Conservation (phyloP, 2,888 invertebrate species). For the Limnephilus auricula region DNA sequence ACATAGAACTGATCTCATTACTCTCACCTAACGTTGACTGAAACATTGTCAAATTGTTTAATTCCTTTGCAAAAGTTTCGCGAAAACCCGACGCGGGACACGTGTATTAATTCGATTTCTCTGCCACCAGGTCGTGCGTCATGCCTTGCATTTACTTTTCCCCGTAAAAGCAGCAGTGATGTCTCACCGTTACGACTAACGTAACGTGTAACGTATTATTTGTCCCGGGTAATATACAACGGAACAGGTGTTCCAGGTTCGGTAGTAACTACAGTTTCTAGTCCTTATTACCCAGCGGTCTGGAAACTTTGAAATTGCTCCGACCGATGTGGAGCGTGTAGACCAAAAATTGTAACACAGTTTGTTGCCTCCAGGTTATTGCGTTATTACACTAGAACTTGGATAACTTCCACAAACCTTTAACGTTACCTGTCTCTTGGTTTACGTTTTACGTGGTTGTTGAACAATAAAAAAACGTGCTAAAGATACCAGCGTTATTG, state of each 20-base stretch:
- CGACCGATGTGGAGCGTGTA: conserved; percentile 6
- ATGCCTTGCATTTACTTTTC: neutral
- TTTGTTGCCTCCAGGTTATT: conserved; percentile 23
- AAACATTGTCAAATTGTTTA: neutral
- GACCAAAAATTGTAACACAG: conserved; percentile 41
- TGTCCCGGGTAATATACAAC: conserved; percentile 40
- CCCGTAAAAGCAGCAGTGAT: neutral
- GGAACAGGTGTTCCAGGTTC: conserved; percentile 35
- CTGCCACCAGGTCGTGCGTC: neutral
- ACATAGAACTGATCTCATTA: neutral
- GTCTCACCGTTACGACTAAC: conserved; percentile 2
- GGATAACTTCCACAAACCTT: neutral
- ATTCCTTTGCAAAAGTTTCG: neutral
- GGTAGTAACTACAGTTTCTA: neutral
- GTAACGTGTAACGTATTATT: conserved; percentile 32
- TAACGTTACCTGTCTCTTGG: conserved; percentile 12
- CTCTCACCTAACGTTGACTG: neutral
- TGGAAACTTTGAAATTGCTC: conserved; percentile 42
- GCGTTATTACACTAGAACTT: conserved; percentile 31
- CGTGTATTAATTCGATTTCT: neutral
- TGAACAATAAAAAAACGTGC: neutral
- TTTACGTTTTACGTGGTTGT: neutral
- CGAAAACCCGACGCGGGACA: neutral
- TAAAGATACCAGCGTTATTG: neutral
- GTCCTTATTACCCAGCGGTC: conserved; percentile 37